Evolutionary conservation across 2,113 vertebrate genomes (phyloP).

Genomic region (Loxodonta africana): DNA sequence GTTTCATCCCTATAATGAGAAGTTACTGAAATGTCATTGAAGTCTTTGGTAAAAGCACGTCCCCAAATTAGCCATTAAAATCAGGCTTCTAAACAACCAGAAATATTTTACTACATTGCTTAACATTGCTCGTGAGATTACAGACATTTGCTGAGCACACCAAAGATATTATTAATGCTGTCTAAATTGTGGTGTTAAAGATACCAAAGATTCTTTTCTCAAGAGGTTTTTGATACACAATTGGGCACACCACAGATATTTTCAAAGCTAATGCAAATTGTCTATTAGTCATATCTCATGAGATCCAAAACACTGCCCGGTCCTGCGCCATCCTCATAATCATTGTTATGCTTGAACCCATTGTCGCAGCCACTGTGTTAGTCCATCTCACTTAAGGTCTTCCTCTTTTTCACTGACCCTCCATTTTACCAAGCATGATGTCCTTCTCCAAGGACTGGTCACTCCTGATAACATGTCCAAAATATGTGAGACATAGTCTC

Average conservation of each 20-base stretch:
- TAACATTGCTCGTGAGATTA: neutral
- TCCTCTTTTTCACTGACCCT: too few relatives aligned
- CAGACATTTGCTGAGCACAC: neutral
- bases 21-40: neutral
- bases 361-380: too few relatives aligned
- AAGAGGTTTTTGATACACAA: neutral
- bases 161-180: neutral
- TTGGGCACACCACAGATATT: neutral
- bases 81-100: neutral
- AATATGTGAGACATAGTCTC: too few relatives aligned
- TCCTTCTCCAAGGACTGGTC: too few relatives aligned
- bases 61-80: neutral
- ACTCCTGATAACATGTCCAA: too few relatives aligned
- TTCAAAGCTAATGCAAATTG: neutral
- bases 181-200: neutral
- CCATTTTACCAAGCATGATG: too few relatives aligned
- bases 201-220: neutral
- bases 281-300: neutral
- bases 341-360: too few relatives aligned
- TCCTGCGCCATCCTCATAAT: too few relatives aligned
- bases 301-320: neutral
- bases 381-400: too few relatives aligned
- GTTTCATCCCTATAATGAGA: neutral
- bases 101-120: neutral
- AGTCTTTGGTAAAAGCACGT: slow-evolving; percentile 13